Evolutionary conservation across 2,888 invertebrate genomes (phyloP), one percentile per base, ranked within the genome.

Genomic region (Buathra laborator): DNA sequence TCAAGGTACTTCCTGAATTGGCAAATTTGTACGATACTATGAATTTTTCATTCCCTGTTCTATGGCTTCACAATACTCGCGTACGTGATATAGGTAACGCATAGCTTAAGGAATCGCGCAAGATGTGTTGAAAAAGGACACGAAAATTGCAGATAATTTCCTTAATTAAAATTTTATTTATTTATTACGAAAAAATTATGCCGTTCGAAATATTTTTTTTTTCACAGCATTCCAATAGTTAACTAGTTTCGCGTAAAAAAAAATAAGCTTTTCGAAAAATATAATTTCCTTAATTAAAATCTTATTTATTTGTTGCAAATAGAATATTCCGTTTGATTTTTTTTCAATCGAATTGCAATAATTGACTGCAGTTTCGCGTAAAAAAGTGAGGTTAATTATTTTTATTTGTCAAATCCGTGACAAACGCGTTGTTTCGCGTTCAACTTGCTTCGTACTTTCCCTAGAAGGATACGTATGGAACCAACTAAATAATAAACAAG

Each of bases 1-100:
- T 81, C 74, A 56, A 84, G 46, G 37, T 78, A 74, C 59, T 81
- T 84, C 81, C 76, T 77, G 80, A 67, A 77, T 67, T 53, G 70
- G 78, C 56, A 43, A 64, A 81, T 70, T 29, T 62, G 53, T 24
- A 9, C 56, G 66, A 29, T 43, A 14, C 10, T 14, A 32, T 37
- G 9, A 14, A 44, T 62, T 67, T 56, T 2, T 67, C 24, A 6
- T 43, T 16, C 16, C 10, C 19, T 53, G 32, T 81, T 32, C 68
- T 19, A 48, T 2, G 53, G 46, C 32, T 44, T 37, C 2, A 37
- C 9, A 14, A 43, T 19, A 66, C 24, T 24, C 56, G 10, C 56
- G 53, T 5, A 16, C 3, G 53, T 53, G 53, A 9, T 1, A 19
- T 10, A 2, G 19, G 16, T 19, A 9, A 53, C 16, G 53, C n/a